These are phyloP conservation scores for Battus philenor DNA, from an alignment of 1,140 invertebrate species.

Conservation along the genomic window DNA sequence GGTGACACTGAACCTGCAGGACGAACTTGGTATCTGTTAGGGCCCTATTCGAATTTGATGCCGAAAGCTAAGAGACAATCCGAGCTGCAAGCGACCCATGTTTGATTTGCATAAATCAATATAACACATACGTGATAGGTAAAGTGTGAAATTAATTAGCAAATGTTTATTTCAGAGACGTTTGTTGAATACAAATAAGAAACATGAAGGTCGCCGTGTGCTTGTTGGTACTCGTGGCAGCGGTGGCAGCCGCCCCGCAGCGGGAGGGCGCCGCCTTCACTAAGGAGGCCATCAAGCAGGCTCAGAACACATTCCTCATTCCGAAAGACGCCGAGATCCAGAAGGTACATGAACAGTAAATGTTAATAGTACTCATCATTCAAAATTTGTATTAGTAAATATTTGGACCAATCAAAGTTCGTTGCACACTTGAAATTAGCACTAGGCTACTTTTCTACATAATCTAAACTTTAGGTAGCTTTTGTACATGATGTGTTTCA, in stretches of 20 bases:
- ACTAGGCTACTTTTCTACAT: too few relatives aligned
- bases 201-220: slow-evolving; percentile 65
- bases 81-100: neutral
- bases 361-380: neutral
- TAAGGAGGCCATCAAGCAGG: slow-evolving; percentile 90
- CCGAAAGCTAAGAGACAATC: too few relatives aligned
- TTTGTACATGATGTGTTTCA: too few relatives aligned
- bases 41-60: too few relatives aligned
- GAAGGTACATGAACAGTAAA: too few relatives aligned
- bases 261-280: slow-evolving; percentile 87
- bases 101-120: neutral
- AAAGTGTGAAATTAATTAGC: too few relatives aligned
- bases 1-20: slow-evolving; percentile 27
- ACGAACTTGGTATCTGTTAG: too few relatives aligned
- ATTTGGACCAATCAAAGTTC: too few relatives aligned
- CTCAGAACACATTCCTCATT: slow-evolving; percentile 88
- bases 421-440: too few relatives aligned
- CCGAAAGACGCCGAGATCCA: slow-evolving; percentile 91
- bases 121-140: too few relatives aligned
- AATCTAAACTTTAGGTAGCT: too few relatives aligned
- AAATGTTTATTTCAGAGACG: neutral
- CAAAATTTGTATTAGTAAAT: neutral
- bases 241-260: slow-evolving; percentile 79
- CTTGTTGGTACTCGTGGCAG: slow-evolving; percentile 65
- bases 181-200: neutral